Evolutionary conservation across 2,888 invertebrate species (phyloP), one percentile per base, ranked within the genome.

Genomic region (Patella caerulea): DNA sequence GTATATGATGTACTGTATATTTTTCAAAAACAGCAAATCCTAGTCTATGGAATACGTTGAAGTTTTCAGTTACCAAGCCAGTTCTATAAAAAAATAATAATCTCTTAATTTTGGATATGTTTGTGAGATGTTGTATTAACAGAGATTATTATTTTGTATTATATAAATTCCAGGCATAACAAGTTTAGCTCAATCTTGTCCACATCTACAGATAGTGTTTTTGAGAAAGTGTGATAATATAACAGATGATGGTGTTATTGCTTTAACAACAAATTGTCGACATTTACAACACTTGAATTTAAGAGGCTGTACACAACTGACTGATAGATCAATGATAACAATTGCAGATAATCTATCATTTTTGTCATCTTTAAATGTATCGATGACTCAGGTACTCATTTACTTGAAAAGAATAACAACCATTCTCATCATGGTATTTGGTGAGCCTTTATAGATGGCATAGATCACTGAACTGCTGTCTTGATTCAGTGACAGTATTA

Each of bases 191-290:
- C 73, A 78, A n/a, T 76, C 81, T 12, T 90, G 90, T 83, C 83
- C 79, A n/a, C 75, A 84, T 52, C 84, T 91, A 12, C 90, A 90
- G 77, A 85, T 88, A 72, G 85, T 91, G 9, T 89, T 89, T 75
- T 78, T 91, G 53, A 79, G 89, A 9, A 82, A 90, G 59, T 91
- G 90, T 82, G 72, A 85, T 5, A 87, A 86, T 54, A 71, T 91
- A 7, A 88, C 88, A n/a, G 91, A 91, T 78, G 84, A 84, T 14
- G 90, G 86, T n/a, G 79, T 91, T 9, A 82, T 86, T 11, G 81
- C 85, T 0, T 56, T 91, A 73, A 83, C 90, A 7, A 78, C 79
- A 72, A 80, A 85, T 73, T 91, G 91, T 82, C 86, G 86, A 53
- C 81, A 82, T 65, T 81, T 91, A 45, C 82, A 86, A 4, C 83